Percentiles rank a stretch among this genome's conserved stretches.
phyloP scores from a whole-genome alignment of 2,113 vertebrate species.

The Aphelocoma coerulescens region DNA sequence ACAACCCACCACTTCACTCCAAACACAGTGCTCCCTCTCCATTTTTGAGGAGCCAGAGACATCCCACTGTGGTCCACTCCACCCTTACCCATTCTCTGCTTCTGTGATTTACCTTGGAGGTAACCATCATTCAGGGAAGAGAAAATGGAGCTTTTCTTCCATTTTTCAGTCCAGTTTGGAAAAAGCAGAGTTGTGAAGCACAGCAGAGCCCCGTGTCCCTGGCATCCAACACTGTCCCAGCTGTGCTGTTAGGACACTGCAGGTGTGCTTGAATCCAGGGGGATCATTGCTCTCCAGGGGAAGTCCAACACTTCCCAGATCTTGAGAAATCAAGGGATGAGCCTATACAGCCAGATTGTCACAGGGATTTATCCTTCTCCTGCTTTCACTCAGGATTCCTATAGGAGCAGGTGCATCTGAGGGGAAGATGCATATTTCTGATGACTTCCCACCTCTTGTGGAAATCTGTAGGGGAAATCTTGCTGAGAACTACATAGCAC shows the following conservation, averaged over 20 bases:
- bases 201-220: background rate
- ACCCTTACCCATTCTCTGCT: background rate
- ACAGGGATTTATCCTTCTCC: background rate
- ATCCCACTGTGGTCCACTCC: background rate
- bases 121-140: background rate
- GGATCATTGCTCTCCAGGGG: background rate
- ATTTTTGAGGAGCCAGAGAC: background rate
- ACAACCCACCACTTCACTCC: background rate
- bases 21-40: background rate
- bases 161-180: background rate
- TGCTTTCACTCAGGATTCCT: background rate
- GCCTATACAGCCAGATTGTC: background rate
- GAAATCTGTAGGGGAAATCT: background rate
- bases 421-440: background rate
- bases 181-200: background rate
- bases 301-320: background rate
- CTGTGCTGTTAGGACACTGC: background rate
- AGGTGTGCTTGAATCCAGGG: background rate
- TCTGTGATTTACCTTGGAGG: background rate
- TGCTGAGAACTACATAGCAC: background rate
- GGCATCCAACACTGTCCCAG: rapidly evolving
- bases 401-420: background rate
- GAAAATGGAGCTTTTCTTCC: background rate
- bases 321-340: background rate
- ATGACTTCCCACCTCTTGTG: background rate